phyloP scores from a whole-genome alignment of 2,797 vertebrate genomes.

The Pogoniulus pusillus region DNA sequence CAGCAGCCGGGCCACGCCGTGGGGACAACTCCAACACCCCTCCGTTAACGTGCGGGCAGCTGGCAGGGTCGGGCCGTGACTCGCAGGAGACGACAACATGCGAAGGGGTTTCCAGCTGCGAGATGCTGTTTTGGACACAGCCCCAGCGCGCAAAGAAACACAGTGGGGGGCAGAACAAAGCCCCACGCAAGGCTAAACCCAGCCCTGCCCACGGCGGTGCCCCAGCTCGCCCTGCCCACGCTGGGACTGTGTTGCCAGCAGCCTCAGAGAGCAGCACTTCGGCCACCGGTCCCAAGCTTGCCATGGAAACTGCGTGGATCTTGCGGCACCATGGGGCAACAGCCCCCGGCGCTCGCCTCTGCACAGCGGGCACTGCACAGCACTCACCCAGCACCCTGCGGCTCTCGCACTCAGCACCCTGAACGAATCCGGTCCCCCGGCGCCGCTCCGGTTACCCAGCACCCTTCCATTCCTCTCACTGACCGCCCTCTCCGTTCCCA shows the following conservation, averaged over 20 bases:
- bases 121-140: background rate
- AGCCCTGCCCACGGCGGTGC: background rate
- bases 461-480: no score
- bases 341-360: background rate
- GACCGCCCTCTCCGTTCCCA: no score
- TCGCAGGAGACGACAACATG: background rate
- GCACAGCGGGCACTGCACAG: no score
- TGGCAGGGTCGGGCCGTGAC: fast-evolving
- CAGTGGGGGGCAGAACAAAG: background rate
- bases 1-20: background rate
- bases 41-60: background rate
- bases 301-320: fast-evolving
- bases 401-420: no score
- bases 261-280: background rate
- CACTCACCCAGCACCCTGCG: no score
- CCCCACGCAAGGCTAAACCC: background rate
- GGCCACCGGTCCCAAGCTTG: fast-evolving
- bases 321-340: background rate
- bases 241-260: fast-evolving
- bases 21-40: no score
- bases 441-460: no score
- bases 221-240: background rate
- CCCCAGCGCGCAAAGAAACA: background rate
- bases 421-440: no score
- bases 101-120: background rate